Evolutionary conservation across 2,113 vertebrate genomes (phyloP), one percentile per base, ranked within the genome.

Genomic region (Opisthocomus hoazin): DNA sequence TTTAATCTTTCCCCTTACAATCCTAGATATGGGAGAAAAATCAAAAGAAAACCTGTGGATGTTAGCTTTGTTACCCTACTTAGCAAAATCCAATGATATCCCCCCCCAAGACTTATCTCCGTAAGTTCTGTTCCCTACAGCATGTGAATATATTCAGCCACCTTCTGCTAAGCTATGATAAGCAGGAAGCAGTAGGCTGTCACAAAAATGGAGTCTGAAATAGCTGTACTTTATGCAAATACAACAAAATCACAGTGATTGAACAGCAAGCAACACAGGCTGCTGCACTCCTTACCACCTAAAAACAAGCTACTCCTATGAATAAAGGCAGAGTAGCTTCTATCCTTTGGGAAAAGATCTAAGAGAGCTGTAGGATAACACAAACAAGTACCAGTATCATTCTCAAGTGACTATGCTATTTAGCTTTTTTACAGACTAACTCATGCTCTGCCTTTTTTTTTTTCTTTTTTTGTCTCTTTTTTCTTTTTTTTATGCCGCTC

Each of bases 111-210:
- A 82, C 12, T 93, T 53, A 89, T 73, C 94, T 95, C 80, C 12
- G 19, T 11, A 57, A 92, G 12, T 89, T 86, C 90, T 93, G 56
- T 5, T 92, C 95, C 80, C 76, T 78, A 56, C 84, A 94, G 61
- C 71, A 96, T 39, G 89, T 61, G 90, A 91, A 76, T 76, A 78
- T 91, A 96, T 94, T 46, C 96, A 96, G 86, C 66, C 80, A 80
- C 96, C 96, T 95, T 91, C 96, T 97, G 96, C 95, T 82, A 71
- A 77, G 94, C 95, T 81, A 74, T 71, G 96, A 95, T 95, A 93
- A 97, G 96, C 93, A 94, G 95, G 93, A 95, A 91, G 93, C 94
- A 94, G 73, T 77, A 96, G 96, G 94, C 95, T 95, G 96, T 80
- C 92, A 90, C 84, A 41, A n/a, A 23, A 92, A 89, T 57, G 88